These are phyloP conservation scores for Sympetrum striolatum DNA, from an alignment of 2,888 invertebrate species.

Conservation along the genomic window DNA sequence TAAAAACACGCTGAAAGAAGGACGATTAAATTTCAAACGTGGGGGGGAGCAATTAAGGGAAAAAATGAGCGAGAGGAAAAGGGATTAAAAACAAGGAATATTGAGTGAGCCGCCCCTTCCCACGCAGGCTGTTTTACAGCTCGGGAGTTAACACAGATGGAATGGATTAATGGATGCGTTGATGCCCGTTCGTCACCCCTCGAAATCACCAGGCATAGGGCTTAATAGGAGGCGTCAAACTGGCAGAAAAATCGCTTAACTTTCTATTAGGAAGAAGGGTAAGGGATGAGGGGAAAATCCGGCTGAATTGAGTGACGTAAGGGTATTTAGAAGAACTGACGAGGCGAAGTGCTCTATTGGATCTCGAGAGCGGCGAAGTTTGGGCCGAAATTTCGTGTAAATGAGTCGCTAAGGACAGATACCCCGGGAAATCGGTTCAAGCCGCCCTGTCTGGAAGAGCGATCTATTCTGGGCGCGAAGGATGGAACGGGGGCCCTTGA, in stretches of 20 bases:
- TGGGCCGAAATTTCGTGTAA: not conserved
- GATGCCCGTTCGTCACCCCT: constrained; percentile 17
- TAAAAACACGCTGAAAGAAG: constrained; percentile 28
- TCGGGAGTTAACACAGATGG: constrained; percentile 9
- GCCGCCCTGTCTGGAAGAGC: not conserved
- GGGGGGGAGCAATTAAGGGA: not conserved
- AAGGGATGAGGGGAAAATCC: not conserved
- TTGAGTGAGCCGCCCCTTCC: not conserved
- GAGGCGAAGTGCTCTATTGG: not conserved
- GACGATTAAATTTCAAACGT: constrained; percentile 20
- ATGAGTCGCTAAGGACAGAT: too few relatives aligned
- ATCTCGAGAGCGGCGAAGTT: not conserved
- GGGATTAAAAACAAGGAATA: constrained; percentile 5
- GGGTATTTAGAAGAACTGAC: not conserved
- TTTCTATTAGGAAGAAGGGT: not conserved
- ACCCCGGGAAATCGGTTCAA: too few relatives aligned
- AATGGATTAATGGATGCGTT: constrained; percentile 2
- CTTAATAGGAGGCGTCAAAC: not conserved
- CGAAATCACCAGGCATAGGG: not conserved
- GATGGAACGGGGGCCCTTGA: not conserved
- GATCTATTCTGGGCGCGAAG: not conserved
- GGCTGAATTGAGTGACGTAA: not conserved
- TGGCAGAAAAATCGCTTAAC: not conserved
- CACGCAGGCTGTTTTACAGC: not conserved
- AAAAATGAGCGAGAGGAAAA: not conserved